Conservation (phyloP, 2,888 invertebrate genomes). For the Ormia ochracea region DNA sequence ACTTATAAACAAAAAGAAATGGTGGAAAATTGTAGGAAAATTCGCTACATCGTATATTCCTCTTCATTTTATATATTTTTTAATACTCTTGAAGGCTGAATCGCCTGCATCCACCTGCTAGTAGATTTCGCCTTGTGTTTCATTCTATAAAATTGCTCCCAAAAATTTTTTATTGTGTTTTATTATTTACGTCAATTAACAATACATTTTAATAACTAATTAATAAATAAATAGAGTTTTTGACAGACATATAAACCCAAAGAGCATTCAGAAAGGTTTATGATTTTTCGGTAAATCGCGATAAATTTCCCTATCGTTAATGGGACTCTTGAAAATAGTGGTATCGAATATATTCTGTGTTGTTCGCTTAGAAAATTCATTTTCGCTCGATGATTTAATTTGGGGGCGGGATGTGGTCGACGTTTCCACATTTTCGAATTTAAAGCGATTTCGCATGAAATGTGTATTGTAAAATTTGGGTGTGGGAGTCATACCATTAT, state of each 20-base stretch:
- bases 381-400: slow-evolving; percentile 23
- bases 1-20: too few relatives aligned
- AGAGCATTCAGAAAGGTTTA: slow-evolving; percentile 68
- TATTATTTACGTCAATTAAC: not conserved
- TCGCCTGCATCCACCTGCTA: too few relatives aligned
- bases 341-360: slow-evolving; percentile 74
- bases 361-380: slow-evolving; percentile 66
- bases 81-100: too few relatives aligned
- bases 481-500: slow-evolving; percentile 73
- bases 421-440: slow-evolving; percentile 13
- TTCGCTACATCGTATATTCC: too few relatives aligned
- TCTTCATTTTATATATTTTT: too few relatives aligned
- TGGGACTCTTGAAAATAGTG: slow-evolving; percentile 72
- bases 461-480: slow-evolving; percentile 48
- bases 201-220: slow-evolving; percentile 37
- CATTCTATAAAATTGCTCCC: too few relatives aligned
- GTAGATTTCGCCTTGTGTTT: too few relatives aligned
- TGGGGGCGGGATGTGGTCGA: not conserved
- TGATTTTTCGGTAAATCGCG: slow-evolving; percentile 74
- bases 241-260: not conserved
- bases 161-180: not conserved
- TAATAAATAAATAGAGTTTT: slow-evolving; percentile 26
- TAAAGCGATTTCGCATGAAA: slow-evolving; percentile 51
- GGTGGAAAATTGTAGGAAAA: too few relatives aligned
- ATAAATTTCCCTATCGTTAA: slow-evolving; percentile 67